Evolutionary conservation across 2,113 vertebrate species (phyloP).

Genomic region (Abramis brama): DNA sequence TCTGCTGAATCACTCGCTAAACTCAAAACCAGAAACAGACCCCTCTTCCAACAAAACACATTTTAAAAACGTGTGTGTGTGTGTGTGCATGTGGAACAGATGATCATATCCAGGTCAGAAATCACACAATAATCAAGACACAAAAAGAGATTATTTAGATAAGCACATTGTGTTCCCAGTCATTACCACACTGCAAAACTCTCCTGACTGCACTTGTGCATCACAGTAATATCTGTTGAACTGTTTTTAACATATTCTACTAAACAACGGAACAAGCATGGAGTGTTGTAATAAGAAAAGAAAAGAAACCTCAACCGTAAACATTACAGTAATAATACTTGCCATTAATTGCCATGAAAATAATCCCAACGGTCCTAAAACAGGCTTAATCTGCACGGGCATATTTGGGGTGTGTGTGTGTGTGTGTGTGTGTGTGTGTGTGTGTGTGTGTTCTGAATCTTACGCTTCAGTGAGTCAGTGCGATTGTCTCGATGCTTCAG

Average conservation of each 20-base stretch:
- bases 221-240: not conserved
- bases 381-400: not conserved
- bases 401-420: not conserved
- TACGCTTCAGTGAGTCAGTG: slow-evolving; percentile 8
- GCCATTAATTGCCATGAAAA: not conserved
- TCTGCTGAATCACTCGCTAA: no score
- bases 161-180: not conserved
- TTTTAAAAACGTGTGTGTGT: no score
- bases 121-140: not conserved
- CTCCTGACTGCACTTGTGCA: not conserved
- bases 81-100: no score
- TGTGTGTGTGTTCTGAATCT: slow-evolving; percentile 4
- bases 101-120: not conserved
- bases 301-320: no score
- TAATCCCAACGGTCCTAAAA: not conserved
- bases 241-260: not conserved
- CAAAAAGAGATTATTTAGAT: not conserved
- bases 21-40: no score
- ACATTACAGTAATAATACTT: not conserved
- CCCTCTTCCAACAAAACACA: no score
- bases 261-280: slow-evolving; percentile 10
- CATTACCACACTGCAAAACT: not conserved
- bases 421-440: no score
- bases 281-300: not conserved
- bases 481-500: slow-evolving; percentile 54